Evolutionary conservation across 2,797 vertebrate species (phyloP), one percentile per base, ranked within the genome.

Genomic region (Rhodeus uyekii): DNA sequence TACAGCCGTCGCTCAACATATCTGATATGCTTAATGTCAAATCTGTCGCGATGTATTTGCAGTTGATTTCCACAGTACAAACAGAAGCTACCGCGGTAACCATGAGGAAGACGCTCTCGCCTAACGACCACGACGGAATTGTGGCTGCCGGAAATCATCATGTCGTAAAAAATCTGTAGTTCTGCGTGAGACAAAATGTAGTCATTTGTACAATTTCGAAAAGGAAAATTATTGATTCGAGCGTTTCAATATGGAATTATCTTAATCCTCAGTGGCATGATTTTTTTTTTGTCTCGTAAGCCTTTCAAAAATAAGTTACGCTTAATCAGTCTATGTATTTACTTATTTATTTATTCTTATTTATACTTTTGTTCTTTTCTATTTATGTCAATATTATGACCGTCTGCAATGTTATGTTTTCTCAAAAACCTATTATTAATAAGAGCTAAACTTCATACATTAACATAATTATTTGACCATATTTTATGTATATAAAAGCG

Each of bases 21-120:
- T 81, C 32, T 64, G 58, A 29, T 2, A 3, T 9, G 32, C 39
- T 38, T 50, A 24, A 8, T 6, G 3, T 29, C 0, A 22, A 64
- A n/a, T 22, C 10, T 16, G 8, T 27, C 1, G n/a, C 29, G 1
- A 22, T 4, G 39, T 39, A 46, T 3, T 6, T 5, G 13, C 19
- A 60, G 4, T 24, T 44, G 9, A 48, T 48, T 61, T 29, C n/a
- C 5, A n/a, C 18, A 3, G 12, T 4, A 46, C 36, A 50, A 53
- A 74, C 27, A 53, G 24, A 10, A 8, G 61, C 48, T 58, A 42
- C 24, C 2, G 32, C 90, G 81, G 91, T 91, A 93, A 93, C 93
- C 73, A 88, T 87, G n/a, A 88, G 77, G 68, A 77, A 85, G 86
- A 89, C 87, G 87, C 86, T 82, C 65, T 68, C 83, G 83, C 89